These are phyloP conservation scores for Origma solitaria DNA, from an alignment of 2,113 vertebrate genomes.

Conservation along the genomic window DNA sequence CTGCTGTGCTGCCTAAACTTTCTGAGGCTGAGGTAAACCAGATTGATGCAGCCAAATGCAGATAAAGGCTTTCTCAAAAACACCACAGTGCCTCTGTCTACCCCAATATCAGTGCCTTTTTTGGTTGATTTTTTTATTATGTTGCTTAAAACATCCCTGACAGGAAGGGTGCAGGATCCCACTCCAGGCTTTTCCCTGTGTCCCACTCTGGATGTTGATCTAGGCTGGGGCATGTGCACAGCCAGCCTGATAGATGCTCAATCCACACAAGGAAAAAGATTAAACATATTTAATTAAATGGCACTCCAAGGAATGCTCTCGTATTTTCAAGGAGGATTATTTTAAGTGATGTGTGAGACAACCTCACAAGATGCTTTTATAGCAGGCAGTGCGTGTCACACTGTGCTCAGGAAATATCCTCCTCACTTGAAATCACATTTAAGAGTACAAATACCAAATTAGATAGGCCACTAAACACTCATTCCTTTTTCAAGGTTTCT, in stretches of 20 bases:
- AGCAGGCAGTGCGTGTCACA: background rate
- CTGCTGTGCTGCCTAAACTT: background rate
- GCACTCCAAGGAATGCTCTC: background rate
- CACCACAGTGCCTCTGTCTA: rapidly evolving
- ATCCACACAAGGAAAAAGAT: background rate
- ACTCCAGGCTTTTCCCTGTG: background rate
- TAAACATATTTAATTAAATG: background rate
- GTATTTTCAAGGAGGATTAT: background rate
- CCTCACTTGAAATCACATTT: background rate
- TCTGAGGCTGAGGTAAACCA: background rate
- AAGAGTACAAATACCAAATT: background rate
- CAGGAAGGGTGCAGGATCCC: background rate
- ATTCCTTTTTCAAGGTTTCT: background rate
- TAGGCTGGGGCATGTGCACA: rapidly evolving
- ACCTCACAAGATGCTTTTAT: background rate
- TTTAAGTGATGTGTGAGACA: background rate
- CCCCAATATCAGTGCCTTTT: rapidly evolving
- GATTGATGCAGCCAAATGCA: background rate
- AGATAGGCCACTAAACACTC: background rate
- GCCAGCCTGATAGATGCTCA: background rate
- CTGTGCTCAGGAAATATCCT: background rate
- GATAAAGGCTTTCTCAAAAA: background rate
- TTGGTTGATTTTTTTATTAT: background rate
- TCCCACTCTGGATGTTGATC: background rate
- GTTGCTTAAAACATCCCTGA: background rate